Base-by-base conservation (phyloP, 2,888 invertebrate genomes). In the Phalera bucephala region DNA sequence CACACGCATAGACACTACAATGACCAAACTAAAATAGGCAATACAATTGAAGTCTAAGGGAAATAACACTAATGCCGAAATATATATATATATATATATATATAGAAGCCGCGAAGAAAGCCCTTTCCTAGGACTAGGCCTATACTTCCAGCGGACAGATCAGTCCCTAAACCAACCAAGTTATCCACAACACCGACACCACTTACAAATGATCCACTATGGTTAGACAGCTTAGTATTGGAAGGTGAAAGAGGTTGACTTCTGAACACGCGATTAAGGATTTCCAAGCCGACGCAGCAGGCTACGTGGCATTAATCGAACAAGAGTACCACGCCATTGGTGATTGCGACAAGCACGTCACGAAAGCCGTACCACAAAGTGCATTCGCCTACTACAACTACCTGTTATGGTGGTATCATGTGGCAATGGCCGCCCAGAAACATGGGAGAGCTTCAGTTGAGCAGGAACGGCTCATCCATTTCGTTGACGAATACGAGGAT, bases 1-100 rank as follows among this genome's bases (percentile, higher is more conserved):
- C 57, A 62, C 60, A 60, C 59, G 54, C 57, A 60, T 59, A 55
- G 35, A 54, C 57, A 45, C n/a, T 62, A 63, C 58, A 57, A 53
- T 58, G 47, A 50, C 28, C n/a, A n/a, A n/a, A n/a, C n/a, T n/a
- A n/a, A n/a, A n/a, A n/a, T n/a, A n/a, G n/a, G n/a, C n/a, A n/a
- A n/a, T n/a, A n/a, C n/a, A n/a, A n/a, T n/a, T n/a, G n/a, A n/a
- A n/a, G n/a, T 3, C 9, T 3, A n/a, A n/a, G n/a, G n/a, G n/a
- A n/a, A n/a, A n/a, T n/a, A n/a, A n/a, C n/a, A n/a, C n/a, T n/a
- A n/a, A n/a, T n/a, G n/a, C n/a, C n/a, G n/a, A n/a, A n/a, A n/a
- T n/a, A n/a, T n/a, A n/a, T n/a, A n/a, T n/a, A n/a, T n/a, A n/a
- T n/a, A n/a, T n/a, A n/a, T n/a, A n/a, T n/a, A n/a, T n/a, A n/a